A percentile compares a stretch with the other conserved stretches of the same genome.
These are phyloP conservation scores for Cepaea nemoralis DNA, from an alignment of 1,140 invertebrate species.

Conservation along the genomic window DNA sequence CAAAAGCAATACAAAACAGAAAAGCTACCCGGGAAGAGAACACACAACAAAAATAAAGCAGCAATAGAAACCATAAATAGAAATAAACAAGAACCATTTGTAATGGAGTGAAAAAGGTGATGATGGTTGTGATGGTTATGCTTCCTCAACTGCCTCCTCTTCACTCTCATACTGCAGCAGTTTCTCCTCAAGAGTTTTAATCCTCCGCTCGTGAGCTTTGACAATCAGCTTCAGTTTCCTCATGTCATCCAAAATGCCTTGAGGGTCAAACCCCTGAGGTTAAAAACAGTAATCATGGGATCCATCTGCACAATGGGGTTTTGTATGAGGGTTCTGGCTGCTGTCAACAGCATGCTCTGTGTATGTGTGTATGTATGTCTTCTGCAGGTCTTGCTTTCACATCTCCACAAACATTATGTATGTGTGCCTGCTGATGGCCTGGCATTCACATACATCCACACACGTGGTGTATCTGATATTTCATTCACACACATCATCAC, in stretches of 20 bases:
- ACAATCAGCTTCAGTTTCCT: constrained; percentile 73
- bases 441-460: too few species aligned
- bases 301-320: too few species aligned
- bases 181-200: constrained; percentile 71
- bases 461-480: too few species aligned
- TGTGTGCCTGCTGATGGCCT: too few species aligned
- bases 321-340: too few species aligned
- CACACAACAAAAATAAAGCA: constrained; percentile 8
- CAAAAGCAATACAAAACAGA: neutral
- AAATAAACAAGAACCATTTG: constrained; percentile 25
- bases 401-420: too few species aligned
- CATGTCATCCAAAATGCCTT: constrained; percentile 70
- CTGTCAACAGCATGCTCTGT: too few species aligned
- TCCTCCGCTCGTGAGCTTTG: constrained; percentile 72
- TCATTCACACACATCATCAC: too few species aligned
- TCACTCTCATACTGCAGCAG: constrained; percentile 67
- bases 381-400: too few species aligned
- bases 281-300: constrained; percentile 2
- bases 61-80: constrained; percentile 16
- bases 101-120: constrained; percentile 13
- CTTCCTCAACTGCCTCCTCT: constrained; percentile 44
- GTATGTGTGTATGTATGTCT: too few species aligned
- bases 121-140: constrained; percentile 6
- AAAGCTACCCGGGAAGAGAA: too few species aligned
- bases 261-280: constrained; percentile 66